Conservation (phyloP, 1,140 invertebrate species). For the Ladona fulva region DNA sequence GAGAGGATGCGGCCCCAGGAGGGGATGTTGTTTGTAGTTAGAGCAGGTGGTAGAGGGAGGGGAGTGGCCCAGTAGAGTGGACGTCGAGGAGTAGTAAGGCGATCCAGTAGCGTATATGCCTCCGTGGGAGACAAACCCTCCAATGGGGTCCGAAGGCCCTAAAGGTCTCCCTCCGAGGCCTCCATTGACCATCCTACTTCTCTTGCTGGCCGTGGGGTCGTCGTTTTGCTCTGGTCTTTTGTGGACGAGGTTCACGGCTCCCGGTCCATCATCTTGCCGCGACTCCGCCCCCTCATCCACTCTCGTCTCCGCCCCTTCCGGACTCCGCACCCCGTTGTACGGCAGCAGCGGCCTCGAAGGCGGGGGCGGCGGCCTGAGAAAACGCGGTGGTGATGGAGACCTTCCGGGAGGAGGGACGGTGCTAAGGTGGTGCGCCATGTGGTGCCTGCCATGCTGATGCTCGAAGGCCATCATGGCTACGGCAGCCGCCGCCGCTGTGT, state of each 20-base stretch:
- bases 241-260: conserved; percentile 13
- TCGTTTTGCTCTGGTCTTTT: neutral
- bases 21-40: neutral
- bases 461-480: conserved; percentile 9
- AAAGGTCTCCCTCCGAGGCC: neutral
- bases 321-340: neutral
- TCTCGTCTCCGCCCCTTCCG: neutral
- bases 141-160: neutral
- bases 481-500: conserved; percentile 7
- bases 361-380: conserved; percentile 19
- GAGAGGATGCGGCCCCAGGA: neutral
- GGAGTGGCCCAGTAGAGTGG: neutral
- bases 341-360: neutral
- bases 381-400: conserved; percentile 14
- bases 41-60: neutral
- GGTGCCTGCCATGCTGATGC: neutral
- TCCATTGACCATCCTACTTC: neutral
- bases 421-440: conserved; percentile 12
- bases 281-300: neutral
- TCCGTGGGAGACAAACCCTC: neutral
- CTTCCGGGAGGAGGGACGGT: neutral
- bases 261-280: neutral
- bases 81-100: conserved; percentile 12
- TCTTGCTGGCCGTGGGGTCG: neutral
- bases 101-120: conserved; percentile 15